phyloP scores from a whole-genome alignment of 2,888 invertebrate species.

The Petrophora chlorosata region DNA sequence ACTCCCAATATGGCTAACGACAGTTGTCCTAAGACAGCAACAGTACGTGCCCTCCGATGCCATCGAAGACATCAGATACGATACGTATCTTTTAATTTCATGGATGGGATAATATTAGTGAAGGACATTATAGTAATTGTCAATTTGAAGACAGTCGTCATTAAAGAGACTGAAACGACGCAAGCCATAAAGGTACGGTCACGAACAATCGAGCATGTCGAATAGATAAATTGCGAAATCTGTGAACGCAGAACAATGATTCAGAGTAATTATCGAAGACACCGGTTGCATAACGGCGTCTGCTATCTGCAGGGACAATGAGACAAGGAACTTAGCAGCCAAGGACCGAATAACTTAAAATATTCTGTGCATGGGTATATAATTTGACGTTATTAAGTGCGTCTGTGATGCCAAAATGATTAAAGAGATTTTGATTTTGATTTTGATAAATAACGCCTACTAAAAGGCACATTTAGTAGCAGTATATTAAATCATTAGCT shows the following conservation, averaged over 20 bases:
- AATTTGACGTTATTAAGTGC: no score
- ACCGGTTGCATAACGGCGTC: conserved; percentile 54
- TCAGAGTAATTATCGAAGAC: conserved; percentile 63
- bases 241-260: conserved; percentile 47
- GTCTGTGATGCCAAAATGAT: no score
- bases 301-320: conserved; percentile 42
- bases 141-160: background rate
- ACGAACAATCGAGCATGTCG: conserved; percentile 13
- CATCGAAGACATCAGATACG: no score
- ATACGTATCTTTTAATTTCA: background rate
- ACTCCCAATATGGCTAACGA: no score
- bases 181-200: background rate
- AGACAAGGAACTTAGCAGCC: conserved; percentile 7
- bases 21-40: no score
- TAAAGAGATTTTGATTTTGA: no score
- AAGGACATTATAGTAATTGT: background rate
- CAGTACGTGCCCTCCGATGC: no score
- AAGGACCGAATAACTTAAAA: conserved; percentile 9
- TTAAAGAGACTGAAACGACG: background rate
- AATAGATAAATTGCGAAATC: conserved; percentile 31
- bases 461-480: no score
- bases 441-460: no score
- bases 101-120: background rate
- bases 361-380: background rate
- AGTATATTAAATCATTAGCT: no score